Conservation (phyloP, 2,888 invertebrate genomes). For the Platerodrilus igneus region DNA sequence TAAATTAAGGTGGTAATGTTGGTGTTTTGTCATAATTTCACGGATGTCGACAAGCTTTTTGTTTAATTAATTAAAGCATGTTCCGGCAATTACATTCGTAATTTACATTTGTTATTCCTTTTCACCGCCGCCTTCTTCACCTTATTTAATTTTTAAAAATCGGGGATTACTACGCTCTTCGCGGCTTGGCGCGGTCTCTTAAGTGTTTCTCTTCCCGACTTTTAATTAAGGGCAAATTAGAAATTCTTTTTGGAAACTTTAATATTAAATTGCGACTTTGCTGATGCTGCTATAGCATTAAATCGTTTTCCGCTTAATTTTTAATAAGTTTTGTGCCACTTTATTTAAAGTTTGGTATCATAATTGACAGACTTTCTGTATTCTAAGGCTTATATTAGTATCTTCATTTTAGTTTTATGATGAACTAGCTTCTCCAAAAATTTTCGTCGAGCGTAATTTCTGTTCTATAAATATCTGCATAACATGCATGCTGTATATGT, state of each 20-base stretch:
- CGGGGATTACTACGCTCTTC: no score
- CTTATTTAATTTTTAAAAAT: slow-evolving; percentile 36
- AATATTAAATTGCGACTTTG: slow-evolving; percentile 3
- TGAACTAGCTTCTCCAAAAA: no score
- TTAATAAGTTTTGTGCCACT: no score
- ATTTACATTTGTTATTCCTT: slow-evolving; percentile 25
- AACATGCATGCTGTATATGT: no score
- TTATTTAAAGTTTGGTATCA: no score
- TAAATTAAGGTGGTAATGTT: slow-evolving; percentile 38
- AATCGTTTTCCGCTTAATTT: no score
- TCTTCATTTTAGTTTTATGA: no score
- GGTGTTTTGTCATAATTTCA: slow-evolving; percentile 44
- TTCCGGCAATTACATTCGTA: slow-evolving; percentile 41
- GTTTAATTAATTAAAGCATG: slow-evolving; percentile 46
- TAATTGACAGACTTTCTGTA: no score
- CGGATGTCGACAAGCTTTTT: slow-evolving; percentile 39
- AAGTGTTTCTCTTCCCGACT: slow-evolving; percentile 15
- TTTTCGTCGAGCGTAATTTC: no score
- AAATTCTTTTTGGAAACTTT: slow-evolving; percentile 9
- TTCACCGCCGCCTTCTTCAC: slow-evolving; percentile 33
- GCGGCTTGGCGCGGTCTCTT: slow-evolving; percentile 2
- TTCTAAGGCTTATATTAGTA: no score
- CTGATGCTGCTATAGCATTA: no score
- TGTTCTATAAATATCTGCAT: no score
- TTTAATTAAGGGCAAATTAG: slow-evolving; percentile 16